Evolutionary conservation across 1,140 invertebrate genomes (phyloP), one percentile per base, ranked within the genome.

Genomic region (Sycophaga agraensis): DNA sequence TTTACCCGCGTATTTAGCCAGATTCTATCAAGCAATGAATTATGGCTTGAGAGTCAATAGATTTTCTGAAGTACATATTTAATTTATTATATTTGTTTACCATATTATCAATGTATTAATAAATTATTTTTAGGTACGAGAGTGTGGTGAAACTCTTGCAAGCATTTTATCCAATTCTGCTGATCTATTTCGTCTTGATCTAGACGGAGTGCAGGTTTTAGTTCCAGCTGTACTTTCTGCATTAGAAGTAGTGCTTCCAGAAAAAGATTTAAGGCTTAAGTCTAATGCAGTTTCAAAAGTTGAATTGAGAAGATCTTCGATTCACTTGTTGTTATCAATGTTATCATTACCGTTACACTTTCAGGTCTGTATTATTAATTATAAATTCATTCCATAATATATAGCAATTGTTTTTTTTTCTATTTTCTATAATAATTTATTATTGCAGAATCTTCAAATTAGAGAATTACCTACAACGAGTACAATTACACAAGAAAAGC

Each of bases 1-100:
- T 63, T 82, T 96, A 16, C 92, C 95, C 3, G 89, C 95, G 2
- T 99, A 99, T 81, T 84, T 98, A 66, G 92, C 96, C 0, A 84
- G 96, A 62, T 98, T 98, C 80, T 98, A 98, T 80, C 86, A 95
- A 69, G 91, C 93, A 9, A 80, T 99, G 65, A 89, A 92, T 66
- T 90, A 93, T 75, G 96, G 95, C 9, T 83, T 99, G 4, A 87
- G 89, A 73, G 79, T 87, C 19, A 81, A 64, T 12, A 59, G 21
- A 40, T 59, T 64, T 49, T 22, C 83, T 16, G 83, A 86, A 61
- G 83, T 84, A 71, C 68, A 14, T 42, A 8, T 58, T 60, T 11
- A 5, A 22, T 4, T 28, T 34, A 43, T 11, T 59, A 35, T 24
- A 14, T 11, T 34, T 46, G 37, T 14, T 3, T 35, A 46, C 37